Evolutionary conservation across 1,140 invertebrate species (phyloP), one percentile per base, ranked within the genome.

Genomic region (Drosophila rufa): DNA sequence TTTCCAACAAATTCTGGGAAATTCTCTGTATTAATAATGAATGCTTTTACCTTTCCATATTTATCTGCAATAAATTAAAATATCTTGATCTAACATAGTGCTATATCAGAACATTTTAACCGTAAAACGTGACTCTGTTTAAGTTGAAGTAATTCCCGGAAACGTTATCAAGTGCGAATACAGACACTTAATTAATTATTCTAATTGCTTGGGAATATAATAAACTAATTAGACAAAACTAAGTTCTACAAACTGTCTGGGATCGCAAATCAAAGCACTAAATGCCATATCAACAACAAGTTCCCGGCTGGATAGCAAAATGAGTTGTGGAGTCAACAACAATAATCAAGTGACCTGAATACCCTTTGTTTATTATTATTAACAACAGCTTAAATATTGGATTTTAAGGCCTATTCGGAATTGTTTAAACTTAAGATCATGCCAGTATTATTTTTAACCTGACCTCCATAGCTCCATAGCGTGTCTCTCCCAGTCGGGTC

Each of bases 361-460:
- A 33, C 33, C 8, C 43, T 14, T 73, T 73, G 69, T 73, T 73
- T 73, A 38, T 59, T 59, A 22, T 73, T 60, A 59, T 59, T 73
- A 22, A 48, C 67, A 59, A 51, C 38, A 50, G 45, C 38, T 73
- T 60, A 50, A 60, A 57, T 51, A 73, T 42, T 40, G 33, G 36
- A 33, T 51, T 60, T 73, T 50, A 73, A 73, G 70, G 55, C 55
- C 46, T 58, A 73, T 50, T 59, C 27, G 38, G 19, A 36, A 71
- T 59, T 73, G 66, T 69, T 67, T 53, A 69, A 68, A 68, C 59
- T 65, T 68, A 42, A 68, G 66, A 68, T 53, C 62, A 15, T 30
- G 51, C 15, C 46, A 59, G 67, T 42, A 71, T 73, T 71, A 73
- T 73, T 60, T 73, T 73, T 73, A 60, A 38, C 30, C 69, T 73